A percentile compares a stretch with the other conserved stretches of the same genome.
Conservation (phyloP, 2,113 vertebrate species). For the Misgurnus mizolepis region DNA sequence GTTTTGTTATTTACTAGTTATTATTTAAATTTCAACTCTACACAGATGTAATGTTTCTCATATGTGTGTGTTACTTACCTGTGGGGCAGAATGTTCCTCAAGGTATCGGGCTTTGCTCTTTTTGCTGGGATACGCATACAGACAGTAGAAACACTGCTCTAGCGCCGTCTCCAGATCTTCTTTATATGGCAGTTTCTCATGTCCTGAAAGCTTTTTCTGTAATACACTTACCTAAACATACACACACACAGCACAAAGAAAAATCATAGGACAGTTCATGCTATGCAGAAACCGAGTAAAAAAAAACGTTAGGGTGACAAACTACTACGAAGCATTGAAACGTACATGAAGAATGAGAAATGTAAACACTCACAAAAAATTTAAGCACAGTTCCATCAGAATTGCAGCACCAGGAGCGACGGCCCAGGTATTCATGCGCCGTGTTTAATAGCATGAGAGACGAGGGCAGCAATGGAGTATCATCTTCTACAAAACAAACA, state of each 20-base stretch:
- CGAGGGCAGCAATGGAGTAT: slow-evolving; percentile 88
- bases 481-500: slow-evolving; percentile 66
- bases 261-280: neutral
- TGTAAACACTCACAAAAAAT: slow-evolving; percentile 85
- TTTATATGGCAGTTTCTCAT: slow-evolving; percentile 88
- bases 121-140: slow-evolving; percentile 94
- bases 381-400: slow-evolving; percentile 91
- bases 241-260: neutral
- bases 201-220: slow-evolving; percentile 83
- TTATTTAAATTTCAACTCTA: neutral
- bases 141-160: slow-evolving; percentile 96
- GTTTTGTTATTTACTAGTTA: too few relatives aligned
- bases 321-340: too few relatives aligned
- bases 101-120: slow-evolving; percentile 97
- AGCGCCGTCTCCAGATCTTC: slow-evolving; percentile 94
- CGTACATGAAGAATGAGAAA: too few relatives aligned
- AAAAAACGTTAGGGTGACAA: too few relatives aligned
- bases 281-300: neutral
- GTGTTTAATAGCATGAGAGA: slow-evolving; percentile 96
- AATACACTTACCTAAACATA: slow-evolving; percentile 82
- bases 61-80: slow-evolving; percentile 71
- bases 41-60: neutral
- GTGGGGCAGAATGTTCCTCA: slow-evolving; percentile 92
- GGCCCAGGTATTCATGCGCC: slow-evolving; percentile 93
- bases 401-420: slow-evolving; percentile 92